Evolutionary conservation across 2,888 invertebrate genomes (phyloP), one percentile per base, ranked within the genome.

Genomic region (Eulithis testata): DNA sequence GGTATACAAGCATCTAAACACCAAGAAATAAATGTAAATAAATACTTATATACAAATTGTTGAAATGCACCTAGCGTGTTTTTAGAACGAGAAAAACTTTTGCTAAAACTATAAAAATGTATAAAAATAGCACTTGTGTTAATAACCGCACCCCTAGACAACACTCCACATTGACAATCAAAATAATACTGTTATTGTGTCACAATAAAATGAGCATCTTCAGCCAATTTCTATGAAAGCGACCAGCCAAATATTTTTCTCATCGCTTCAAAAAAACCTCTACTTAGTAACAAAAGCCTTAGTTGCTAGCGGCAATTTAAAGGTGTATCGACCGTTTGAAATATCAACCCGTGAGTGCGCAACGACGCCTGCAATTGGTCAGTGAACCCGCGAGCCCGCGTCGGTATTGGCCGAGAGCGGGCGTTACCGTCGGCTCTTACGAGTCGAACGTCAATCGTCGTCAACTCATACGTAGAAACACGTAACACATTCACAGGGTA

Each of bases 181-280:
- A 55, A 63, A 60, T 44, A 52, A 36, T 59, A 62, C 53, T 65
- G 64, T 67, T 78, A 74, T 61, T 69, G 58, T 74, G 76, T 76
- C 83, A 87, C 85, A 86, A 79, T 77, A 72, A 82, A 80, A 78
- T 81, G 84, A 87, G 87, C 85, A 80, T 80, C 80, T 83, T 76
- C 78, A 90, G 89, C 89, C 89, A 89, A 86, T 78, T 77, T 85
- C 88, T 90, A 89, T 76, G 76, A 80, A 89, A 90, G 89, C 90
- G 89, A 87, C 87, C 21, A 21, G 87, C 88, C 90, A 88, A 88
- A 89, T 88, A 88, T 90, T 88, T 83, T 83, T 76, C 50, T 67
- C 76, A 76, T 72, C 75, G 70, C 63, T 50, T 77, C 74, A 21
- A 75, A 74, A 76, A 80, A 73, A 62, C 58, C 62, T 84, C 85